These are phyloP conservation scores for Motacilla tschutschensis DNA, from an alignment of 2,113 vertebrate genomes.

Conservation along the genomic window DNA sequence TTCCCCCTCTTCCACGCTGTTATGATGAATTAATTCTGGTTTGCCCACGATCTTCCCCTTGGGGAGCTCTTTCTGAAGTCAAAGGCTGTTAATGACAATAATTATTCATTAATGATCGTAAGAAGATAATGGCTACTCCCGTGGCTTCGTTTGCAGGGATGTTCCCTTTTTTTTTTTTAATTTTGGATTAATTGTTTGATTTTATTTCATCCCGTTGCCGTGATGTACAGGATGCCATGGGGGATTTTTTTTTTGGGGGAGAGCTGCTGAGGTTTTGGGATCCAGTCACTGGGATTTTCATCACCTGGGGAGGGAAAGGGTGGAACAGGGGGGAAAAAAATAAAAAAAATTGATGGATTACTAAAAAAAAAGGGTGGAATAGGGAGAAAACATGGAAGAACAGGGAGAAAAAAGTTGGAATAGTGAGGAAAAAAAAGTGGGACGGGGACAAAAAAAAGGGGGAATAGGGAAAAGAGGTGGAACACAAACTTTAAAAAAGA, in stretches of 20 bases:
- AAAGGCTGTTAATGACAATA: background rate
- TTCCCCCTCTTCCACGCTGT: rapidly evolving
- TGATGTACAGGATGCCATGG: rapidly evolving
- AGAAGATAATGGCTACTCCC: rapidly evolving
- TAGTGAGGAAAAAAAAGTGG: background rate
- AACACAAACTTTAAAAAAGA: background rate
- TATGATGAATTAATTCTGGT: background rate
- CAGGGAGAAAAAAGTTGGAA: background rate
- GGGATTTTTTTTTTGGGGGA: no score
- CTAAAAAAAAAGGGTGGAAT: background rate
- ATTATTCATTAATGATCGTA: background rate
- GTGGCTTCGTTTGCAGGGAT: background rate
- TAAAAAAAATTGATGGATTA: background rate
- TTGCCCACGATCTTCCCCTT: background rate
- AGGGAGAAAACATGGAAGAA: background rate
- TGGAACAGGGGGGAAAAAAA: background rate
- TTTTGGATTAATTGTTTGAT: rapidly evolving
- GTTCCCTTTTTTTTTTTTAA: background rate
- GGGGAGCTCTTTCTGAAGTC: background rate
- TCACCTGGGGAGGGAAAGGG: background rate
- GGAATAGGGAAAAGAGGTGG: background rate
- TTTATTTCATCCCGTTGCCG: rapidly evolving
- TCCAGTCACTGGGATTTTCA: rapidly evolving
- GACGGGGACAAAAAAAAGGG: background rate
- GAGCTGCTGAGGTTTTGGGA: rapidly evolving